Base-by-base conservation (phyloP, 2,888 invertebrate genomes). In the Thera obeliscata region DNA sequence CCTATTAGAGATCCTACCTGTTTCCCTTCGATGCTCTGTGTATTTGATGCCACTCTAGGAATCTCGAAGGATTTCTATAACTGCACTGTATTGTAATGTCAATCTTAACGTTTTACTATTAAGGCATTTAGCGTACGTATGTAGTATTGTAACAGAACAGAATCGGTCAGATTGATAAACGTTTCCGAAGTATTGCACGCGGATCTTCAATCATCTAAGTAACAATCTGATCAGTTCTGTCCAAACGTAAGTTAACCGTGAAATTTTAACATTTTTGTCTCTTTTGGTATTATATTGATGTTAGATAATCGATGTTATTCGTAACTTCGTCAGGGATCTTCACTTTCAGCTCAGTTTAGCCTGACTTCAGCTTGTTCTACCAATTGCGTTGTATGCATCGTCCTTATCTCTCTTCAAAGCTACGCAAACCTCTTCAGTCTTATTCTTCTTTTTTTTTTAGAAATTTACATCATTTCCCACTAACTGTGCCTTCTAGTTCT, bases 401-500 rank as follows among this genome's bases (percentile, higher is more conserved):
- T 35, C 41, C n/a, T 41, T 8, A 22, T 33, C 58, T 52, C 12
- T 43, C 22, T n/a, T 50, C 57, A 49, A 46, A 65, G 62, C 61
- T 50, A 12, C 22, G 11, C 8, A 36, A 12, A 46, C 41, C 33
- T 57, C 52, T 41, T 56, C 41, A 55, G 41, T 59, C 54, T 36
- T 35, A 56, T 62, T 67, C 48, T 65, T 22, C 48, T 33, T 43
- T 55, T 56, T 46, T 33, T 70, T 55, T 69, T 61, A 64, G 33
- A 49, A 62, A 52, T 68, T 81, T 79, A 76, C 76, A 75, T 81
- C 66, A 77, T 85, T 87, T 83, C 78, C 81, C 86, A 89, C 88
- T 88, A 70, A 90, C 89, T 89, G 91, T 93, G 92, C 91, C 93
- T 92, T 93, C 92, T 91, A 91, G 87, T 87, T 88, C 87, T 87